phyloP scores from a whole-genome alignment of 37 sponge, comb jelly and placozoan species.

The Eunapius fragilis region DNA sequence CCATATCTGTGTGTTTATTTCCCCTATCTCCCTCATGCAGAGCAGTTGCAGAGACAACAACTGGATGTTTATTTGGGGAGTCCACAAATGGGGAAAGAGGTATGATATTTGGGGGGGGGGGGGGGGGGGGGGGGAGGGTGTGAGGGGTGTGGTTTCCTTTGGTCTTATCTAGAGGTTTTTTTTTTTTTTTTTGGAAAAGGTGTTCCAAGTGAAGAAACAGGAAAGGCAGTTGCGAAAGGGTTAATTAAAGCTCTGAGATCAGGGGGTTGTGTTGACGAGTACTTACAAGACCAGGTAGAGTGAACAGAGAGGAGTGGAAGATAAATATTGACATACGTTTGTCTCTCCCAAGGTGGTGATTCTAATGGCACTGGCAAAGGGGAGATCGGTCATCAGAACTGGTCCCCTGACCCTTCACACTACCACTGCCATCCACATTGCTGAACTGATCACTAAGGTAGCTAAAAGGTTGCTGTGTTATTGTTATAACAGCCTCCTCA shows the following conservation, averaged over 20 bases:
- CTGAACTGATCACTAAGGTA: conserved; percentile 64
- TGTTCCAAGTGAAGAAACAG: conserved; percentile 53
- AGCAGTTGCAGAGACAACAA: conserved; percentile 52
- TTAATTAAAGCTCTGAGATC: conserved; percentile 33
- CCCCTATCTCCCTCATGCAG: conserved; percentile 23
- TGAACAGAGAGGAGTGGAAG: background rate
- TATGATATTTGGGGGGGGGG: background rate
- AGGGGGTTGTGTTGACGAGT: conserved; percentile 88
- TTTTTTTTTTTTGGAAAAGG: conserved; percentile 18
- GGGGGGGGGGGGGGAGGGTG: too few relatives aligned
- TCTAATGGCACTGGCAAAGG: conserved; percentile 91
- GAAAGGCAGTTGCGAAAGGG: conserved; percentile 52
- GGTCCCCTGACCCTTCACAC: conserved; percentile 95
- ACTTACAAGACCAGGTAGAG: conserved; percentile 88
- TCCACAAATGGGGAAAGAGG: conserved; percentile 73
- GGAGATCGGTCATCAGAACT: conserved; percentile 71
- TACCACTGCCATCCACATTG: conserved; percentile 88
- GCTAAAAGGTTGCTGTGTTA: too few relatives aligned
- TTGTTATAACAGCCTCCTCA: background rate
- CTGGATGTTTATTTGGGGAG: conserved; percentile 72
- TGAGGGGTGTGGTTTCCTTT: background rate
- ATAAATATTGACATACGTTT: background rate
- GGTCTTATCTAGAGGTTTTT: background rate
- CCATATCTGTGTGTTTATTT: too few relatives aligned
- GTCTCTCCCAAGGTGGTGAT: conserved; percentile 75